Evolutionary conservation across 2,797 vertebrate species (phyloP), one percentile per base, ranked within the genome.

Genomic region (Emydoidea blandingii): DNA sequence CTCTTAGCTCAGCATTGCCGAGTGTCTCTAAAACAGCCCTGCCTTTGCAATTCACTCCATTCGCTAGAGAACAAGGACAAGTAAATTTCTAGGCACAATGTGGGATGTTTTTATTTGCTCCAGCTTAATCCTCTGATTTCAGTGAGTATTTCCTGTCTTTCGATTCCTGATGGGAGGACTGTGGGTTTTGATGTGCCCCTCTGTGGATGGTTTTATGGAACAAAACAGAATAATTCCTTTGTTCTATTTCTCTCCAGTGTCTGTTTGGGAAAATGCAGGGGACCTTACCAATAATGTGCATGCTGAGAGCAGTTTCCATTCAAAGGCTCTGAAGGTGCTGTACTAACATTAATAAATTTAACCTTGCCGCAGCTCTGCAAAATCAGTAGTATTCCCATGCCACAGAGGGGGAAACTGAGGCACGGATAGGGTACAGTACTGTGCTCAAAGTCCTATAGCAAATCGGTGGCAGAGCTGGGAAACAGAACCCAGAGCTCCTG

Each of bases 11-110:
- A 76, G 72, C 72, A 27, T 6, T 47, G 72, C 44, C 44, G 6
- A 47, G 25, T 76, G 12, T 8, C 72, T 41, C 21, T n/a, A 37
- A 68, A 68, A 72, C n/a, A 72, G 65, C 18, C 65, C 11, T 5
- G 65, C n/a, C n/a, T 72, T 72, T 78, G 74, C 41, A 29, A 47
- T 78, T 78, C 9, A 14, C 74, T 47, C 74, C 44, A 8, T 78
- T 78, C 25, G 5, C 12, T 27, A 78, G 74, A 78, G 25, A 78
- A 78, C 14, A 27, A 49, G 74, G 15, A 68, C 25, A 47, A 47
- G 44, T 44, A 78, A 29, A 47, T 15, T 76, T 44, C 72, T 29
- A 59, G 49, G 6, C 16, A 5, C 0, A 0, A n/a, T 1, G 0
- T 3, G 53, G n/a, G 31, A 2, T 2, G 6, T 4, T 93, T 92